Conservation (phyloP, 2,113 vertebrate genomes). For the Siniperca chuatsi region DNA sequence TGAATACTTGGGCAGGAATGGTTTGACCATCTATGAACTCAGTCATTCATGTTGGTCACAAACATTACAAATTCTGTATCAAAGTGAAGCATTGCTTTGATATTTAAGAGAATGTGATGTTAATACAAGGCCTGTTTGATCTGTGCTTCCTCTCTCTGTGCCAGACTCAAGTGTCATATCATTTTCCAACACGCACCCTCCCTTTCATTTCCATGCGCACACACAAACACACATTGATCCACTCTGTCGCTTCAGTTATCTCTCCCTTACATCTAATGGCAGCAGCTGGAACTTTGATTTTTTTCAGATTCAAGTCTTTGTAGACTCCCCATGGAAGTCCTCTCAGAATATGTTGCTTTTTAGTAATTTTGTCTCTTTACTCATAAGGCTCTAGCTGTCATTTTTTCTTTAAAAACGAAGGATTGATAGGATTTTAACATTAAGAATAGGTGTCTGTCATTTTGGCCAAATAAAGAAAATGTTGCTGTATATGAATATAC, state of each 20-base stretch:
- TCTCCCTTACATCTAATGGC: conserved; percentile 25
- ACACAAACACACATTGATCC: background rate
- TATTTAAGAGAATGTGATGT: conserved; percentile 30
- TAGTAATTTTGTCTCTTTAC: background rate
- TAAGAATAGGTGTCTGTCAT: background rate
- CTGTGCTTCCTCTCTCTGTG: conserved; percentile 14
- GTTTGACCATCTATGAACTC: conserved; percentile 16
- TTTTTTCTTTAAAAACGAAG: background rate
- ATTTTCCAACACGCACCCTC: conserved; percentile 31
- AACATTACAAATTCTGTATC: conserved; percentile 36
- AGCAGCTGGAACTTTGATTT: conserved; percentile 26
- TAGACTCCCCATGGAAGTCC: background rate
- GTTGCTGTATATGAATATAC: background rate
- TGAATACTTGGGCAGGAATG: background rate
- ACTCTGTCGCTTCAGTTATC: conserved; percentile 2
- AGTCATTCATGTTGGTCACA: background rate
- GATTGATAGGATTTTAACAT: background rate
- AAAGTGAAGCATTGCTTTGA: conserved; percentile 34
- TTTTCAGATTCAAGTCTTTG: background rate
- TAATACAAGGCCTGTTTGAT: conserved; percentile 26
- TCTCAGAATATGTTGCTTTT: background rate
- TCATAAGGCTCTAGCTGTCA: background rate
- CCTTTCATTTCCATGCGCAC: conserved; percentile 8
- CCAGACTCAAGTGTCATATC: conserved; percentile 25
- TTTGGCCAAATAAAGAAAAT: background rate